phyloP scores from a whole-genome alignment of 2,888 invertebrate species.

The Plutella xylostella region DNA sequence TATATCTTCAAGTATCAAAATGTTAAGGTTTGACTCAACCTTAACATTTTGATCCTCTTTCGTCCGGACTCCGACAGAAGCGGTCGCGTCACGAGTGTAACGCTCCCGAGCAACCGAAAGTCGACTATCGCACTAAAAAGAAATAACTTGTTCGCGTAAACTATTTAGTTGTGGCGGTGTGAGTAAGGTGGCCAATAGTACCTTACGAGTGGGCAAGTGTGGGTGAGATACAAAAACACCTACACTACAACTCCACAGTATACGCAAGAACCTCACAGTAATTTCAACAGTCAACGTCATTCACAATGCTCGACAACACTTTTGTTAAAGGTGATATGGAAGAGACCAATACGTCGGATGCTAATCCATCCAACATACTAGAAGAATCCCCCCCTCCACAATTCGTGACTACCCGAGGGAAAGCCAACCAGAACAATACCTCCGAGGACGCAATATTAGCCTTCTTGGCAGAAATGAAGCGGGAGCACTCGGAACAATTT shows the following conservation, averaged over 20 bases:
- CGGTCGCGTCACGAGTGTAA: neutral
- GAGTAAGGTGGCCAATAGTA: too few relatives aligned
- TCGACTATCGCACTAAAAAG: neutral
- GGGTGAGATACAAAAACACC: neutral
- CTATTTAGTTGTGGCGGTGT: neutral
- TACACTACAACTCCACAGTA: neutral
- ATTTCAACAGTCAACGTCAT: neutral
- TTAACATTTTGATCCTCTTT: too few relatives aligned
- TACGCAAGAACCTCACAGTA: neutral
- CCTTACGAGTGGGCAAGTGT: neutral
- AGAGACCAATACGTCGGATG: too few relatives aligned
- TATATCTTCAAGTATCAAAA: too few relatives aligned
- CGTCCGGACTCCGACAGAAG: neutral
- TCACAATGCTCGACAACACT: too few relatives aligned
- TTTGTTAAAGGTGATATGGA: too few relatives aligned
- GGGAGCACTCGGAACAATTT: too few relatives aligned
- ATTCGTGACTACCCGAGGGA: neutral
- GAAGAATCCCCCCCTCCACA: too few relatives aligned
- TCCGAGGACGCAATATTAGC: neutral
- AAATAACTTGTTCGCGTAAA: neutral
- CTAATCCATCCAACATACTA: too few relatives aligned
- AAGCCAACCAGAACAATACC: neutral
- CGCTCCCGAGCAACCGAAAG: neutral
- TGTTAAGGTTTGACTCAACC: too few relatives aligned
- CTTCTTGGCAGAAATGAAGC: too few relatives aligned